These are phyloP conservation scores for Osedax fenrisi DNA, from an alignment of 2,888 invertebrate species.

Conservation along the genomic window DNA sequence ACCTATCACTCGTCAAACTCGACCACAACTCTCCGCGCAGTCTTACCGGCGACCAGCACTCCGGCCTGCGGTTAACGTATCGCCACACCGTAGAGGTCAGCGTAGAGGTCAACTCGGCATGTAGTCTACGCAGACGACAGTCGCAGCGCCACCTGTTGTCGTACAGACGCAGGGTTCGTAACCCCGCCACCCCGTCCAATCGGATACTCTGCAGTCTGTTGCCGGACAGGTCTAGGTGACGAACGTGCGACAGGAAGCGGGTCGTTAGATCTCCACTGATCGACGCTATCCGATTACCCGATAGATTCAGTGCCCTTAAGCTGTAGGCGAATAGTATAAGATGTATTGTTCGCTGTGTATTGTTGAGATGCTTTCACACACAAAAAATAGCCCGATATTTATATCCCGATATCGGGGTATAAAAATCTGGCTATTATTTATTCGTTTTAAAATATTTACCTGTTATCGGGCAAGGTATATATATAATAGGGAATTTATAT, in stretches of 20 bases:
- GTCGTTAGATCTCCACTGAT: neutral
- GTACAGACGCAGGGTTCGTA: constrained; percentile 32
- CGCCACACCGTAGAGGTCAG: constrained; percentile 34
- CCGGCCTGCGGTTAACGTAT: constrained; percentile 34
- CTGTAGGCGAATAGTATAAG: no score
- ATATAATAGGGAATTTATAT: no score
- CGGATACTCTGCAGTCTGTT: neutral
- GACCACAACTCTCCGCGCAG: constrained; percentile 32
- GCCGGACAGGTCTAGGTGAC: neutral
- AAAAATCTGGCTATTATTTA: no score
- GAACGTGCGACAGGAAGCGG: neutral
- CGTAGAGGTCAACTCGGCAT: constrained; percentile 25
- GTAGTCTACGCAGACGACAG: constrained; percentile 36
- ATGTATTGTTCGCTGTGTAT: no score
- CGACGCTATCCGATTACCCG: neutral
- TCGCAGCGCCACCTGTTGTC: constrained; percentile 37
- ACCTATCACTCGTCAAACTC: constrained; percentile 32
- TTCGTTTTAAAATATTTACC: no score
- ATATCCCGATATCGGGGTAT: no score
- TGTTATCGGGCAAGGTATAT: no score
- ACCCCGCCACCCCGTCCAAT: neutral
- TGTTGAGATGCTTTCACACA: no score
- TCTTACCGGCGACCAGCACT: constrained; percentile 30
- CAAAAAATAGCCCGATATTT: no score
- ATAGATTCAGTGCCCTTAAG: neutral